Evolutionary conservation across 2,113 vertebrate species (phyloP).

Genomic region (Nicator chloris): DNA sequence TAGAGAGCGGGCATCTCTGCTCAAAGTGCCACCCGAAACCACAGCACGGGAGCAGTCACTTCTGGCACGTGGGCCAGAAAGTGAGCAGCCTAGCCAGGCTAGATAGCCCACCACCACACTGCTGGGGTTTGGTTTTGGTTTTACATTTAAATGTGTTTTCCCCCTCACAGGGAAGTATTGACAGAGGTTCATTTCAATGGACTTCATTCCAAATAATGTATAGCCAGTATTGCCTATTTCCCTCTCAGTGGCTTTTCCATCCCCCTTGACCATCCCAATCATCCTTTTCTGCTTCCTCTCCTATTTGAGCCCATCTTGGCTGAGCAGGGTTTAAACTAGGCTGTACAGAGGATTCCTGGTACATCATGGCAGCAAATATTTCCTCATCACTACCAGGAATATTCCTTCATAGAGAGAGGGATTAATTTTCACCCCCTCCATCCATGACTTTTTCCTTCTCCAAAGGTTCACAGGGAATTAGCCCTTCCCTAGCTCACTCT

Average conservation of each 20-base stretch:
- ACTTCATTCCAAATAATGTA: not conserved
- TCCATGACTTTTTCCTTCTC: not conserved
- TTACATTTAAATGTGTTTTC: not conserved
- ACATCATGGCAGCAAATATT: accelerated
- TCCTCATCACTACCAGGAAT: not conserved
- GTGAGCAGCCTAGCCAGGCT: too few species aligned
- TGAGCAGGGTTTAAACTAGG: not conserved
- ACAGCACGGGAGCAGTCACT: too few species aligned
- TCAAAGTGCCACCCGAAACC: too few species aligned
- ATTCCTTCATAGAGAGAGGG: not conserved
- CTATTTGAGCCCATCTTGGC: not conserved
- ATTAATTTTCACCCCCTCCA: not conserved
- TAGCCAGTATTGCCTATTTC: not conserved
- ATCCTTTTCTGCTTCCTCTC: not conserved
- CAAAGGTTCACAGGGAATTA: not conserved
- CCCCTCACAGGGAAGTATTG: not conserved
- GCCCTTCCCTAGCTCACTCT: not conserved
- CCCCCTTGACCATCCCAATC: not conserved
- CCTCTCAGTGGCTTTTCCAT: not conserved
- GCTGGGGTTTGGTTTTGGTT: not conserved
- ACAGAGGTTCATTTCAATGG: not conserved
- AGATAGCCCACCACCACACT: too few species aligned
- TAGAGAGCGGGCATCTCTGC: too few species aligned
- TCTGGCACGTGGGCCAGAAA: too few species aligned
- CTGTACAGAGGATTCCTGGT: not conserved